Evolutionary conservation across 2,888 invertebrate species (phyloP).

Genomic region (Meteorus cinctellus): DNA sequence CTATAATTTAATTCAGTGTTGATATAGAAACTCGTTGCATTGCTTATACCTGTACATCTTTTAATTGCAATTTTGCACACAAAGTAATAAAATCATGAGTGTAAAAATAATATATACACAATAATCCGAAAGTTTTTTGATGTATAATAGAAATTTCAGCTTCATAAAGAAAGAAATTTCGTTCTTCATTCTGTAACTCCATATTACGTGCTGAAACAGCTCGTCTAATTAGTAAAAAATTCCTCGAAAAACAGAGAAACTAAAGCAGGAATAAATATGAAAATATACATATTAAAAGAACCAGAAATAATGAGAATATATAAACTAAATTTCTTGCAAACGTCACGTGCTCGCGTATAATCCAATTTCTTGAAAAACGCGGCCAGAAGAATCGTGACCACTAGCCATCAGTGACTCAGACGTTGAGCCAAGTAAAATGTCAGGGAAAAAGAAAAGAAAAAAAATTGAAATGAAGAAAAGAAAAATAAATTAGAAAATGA

Average conservation of each 20-base stretch:
- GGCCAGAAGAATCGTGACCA: slow-evolving; percentile 34
- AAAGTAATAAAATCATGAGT: slow-evolving; percentile 18
- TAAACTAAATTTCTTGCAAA: slow-evolving; percentile 19
- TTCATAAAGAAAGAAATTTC: background rate
- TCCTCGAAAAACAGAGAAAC: slow-evolving; percentile 10
- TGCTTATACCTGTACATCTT: background rate
- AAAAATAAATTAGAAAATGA: slow-evolving; percentile 27
- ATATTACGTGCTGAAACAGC: slow-evolving; percentile 40
- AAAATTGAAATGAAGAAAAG: slow-evolving; percentile 20
- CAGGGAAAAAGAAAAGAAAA: slow-evolving; percentile 39
- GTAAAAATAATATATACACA: background rate
- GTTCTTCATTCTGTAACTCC: background rate
- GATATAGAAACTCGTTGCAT: background rate
- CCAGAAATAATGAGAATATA: slow-evolving; percentile 8
- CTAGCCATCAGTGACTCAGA: slow-evolving; percentile 27
- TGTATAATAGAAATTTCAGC: slow-evolving; percentile 31
- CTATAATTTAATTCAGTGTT: background rate
- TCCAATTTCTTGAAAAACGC: slow-evolving; percentile 49
- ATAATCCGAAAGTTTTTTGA: slow-evolving; percentile 2
- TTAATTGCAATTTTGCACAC: background rate
- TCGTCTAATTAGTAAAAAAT: slow-evolving; percentile 43
- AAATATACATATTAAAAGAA: slow-evolving; percentile 27
- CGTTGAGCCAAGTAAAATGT: slow-evolving; percentile 35
- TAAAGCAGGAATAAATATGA: slow-evolving; percentile 7
- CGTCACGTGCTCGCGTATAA: slow-evolving; percentile 47